Evolutionary conservation across 1,140 invertebrate species (phyloP), one percentile per base, ranked within the genome.

Genomic region (Platyscapa corneri): DNA sequence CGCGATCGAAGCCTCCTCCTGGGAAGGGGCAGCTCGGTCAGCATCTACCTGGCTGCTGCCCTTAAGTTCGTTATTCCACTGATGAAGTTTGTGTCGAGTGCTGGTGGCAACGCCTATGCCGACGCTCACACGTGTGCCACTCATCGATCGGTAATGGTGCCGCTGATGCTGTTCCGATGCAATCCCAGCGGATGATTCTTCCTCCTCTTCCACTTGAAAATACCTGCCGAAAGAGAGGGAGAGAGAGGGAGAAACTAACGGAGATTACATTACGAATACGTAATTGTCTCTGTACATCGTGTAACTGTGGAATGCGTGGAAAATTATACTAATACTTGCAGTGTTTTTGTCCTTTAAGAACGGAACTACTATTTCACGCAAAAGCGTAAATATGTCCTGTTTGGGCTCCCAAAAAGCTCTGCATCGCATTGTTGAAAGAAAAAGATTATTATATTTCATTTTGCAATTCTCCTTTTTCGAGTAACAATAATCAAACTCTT

Each of bases 61-160:
- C 18, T 27, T 39, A 37, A 27, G 16, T 27, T 49, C 12, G 46
- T 87, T 84, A 30, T 87, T 88, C 76, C 85, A 84, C 56, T 37
- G 49, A 85, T 86, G 86, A 27, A 10, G 39, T 20, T 32, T 27
- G 0, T 49, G 79, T 18, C 16, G 37, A 23, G 72, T 20, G 16
- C 67, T 87, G 88, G 86, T 86, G 91, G 87, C 87, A 90, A 86
- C 88, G 88, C 88, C 89, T 85, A 87, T 87, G 86, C 75, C 87
- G 89, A 87, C 88, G 70, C 75, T 87, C 86, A 87, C 87, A 86
- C 90, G 89, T 79, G 89, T 91, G 75, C 90, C 89, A 87, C 91
- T 92, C 89, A 92, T 92, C 89, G 92, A 93, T 91, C 92, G 91
- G 85, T 89, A 89, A 79, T 88, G 88, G 72, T 89, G 84, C 27